Conservation (phyloP, 1,140 invertebrate genomes). For the Cotesia typhae region DNA sequence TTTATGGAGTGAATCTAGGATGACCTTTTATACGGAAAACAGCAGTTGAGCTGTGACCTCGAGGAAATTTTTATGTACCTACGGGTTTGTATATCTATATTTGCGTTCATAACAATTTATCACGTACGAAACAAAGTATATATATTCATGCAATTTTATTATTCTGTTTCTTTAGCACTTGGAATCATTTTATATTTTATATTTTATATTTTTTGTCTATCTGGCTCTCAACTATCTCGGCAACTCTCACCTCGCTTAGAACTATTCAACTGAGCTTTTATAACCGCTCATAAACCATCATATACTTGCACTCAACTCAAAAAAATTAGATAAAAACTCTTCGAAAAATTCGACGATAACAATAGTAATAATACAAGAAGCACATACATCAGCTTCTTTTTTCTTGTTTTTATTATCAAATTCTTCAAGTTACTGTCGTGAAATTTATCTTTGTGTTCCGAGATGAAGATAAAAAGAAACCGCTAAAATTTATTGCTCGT, state of each 20-base stretch:
- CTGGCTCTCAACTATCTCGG: too few species aligned
- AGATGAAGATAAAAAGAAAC: too few species aligned
- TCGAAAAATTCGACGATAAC: background rate
- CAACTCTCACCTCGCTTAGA: background rate
- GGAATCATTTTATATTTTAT: too few species aligned
- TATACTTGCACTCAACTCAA: background rate
- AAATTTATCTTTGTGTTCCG: too few species aligned
- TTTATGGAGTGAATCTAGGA: conserved; percentile 7
- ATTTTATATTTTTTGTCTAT: too few species aligned
- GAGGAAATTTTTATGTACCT: background rate
- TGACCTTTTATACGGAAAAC: background rate
- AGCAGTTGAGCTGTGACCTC: background rate
- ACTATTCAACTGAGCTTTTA: background rate
- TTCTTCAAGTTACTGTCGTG: too few species aligned
- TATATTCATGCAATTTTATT: too few species aligned
- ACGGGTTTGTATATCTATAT: background rate
- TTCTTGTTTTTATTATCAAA: too few species aligned
- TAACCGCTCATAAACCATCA: background rate
- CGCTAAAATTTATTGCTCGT: too few species aligned
- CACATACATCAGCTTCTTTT: too few species aligned
- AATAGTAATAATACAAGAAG: background rate
- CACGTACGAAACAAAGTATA: background rate
- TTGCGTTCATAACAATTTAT: background rate
- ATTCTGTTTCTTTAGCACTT: too few species aligned
- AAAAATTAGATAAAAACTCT: too few species aligned